A percentile compares a stretch with the other conserved stretches of the same genome.
These are phyloP conservation scores for Syndactyla subalaris DNA, from an alignment of 2,797 vertebrate genomes.

Conservation along the genomic window DNA sequence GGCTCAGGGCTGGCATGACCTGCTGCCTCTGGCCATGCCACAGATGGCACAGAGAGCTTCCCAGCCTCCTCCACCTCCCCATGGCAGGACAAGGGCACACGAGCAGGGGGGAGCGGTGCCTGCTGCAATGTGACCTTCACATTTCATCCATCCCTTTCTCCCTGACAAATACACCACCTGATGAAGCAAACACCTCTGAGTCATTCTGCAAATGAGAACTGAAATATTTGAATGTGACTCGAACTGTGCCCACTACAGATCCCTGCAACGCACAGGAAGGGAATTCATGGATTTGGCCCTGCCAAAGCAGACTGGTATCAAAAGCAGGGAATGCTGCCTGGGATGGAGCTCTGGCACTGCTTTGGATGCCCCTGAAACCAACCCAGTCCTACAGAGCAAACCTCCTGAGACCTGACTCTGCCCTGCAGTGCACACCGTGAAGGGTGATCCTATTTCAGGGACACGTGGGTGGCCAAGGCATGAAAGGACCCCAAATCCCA, in stretches of 20 bases:
- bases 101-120: neutral
- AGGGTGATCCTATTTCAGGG: neutral
- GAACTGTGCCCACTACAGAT: neutral
- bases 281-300: neutral
- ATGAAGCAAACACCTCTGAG: neutral
- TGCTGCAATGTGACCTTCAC: slow-evolving; percentile 41
- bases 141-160: neutral
- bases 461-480: neutral
- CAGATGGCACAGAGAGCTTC: slow-evolving; percentile 13
- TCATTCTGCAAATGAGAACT: neutral
- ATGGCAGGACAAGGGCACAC: neutral
- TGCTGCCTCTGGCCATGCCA: neutral
- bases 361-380: neutral
- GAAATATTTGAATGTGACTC: neutral
- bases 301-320: neutral
- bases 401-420: fast-evolving
- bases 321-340: neutral
- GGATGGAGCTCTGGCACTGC: neutral
- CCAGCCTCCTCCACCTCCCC: neutral
- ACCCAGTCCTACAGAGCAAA: neutral
- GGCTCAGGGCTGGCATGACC: neutral
- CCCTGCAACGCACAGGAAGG: neutral
- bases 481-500: neutral
- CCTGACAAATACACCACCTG: fast-evolving
- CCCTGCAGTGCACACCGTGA: fast-evolving